Evolutionary conservation across 2,888 invertebrate species (phyloP).

Genomic region (Idaea straminata): DNA sequence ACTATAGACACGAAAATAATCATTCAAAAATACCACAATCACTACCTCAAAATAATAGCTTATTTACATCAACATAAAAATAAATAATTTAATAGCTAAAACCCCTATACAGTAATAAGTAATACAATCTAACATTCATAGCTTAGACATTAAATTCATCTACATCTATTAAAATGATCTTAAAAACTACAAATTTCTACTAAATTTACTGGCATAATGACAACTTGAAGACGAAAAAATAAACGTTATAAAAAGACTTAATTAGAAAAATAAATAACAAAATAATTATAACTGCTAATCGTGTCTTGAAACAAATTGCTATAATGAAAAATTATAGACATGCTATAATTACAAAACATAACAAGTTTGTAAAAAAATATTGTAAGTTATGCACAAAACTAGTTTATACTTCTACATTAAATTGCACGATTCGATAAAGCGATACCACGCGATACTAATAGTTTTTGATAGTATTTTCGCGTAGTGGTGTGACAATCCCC

Average conservation of each 20-base stretch:
- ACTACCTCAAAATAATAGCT: constrained; percentile 68
- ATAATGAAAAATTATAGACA: constrained; percentile 1
- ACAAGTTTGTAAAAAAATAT: constrained; percentile 4
- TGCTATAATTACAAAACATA: constrained; percentile 7
- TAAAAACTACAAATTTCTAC: constrained; percentile 50
- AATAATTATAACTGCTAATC: constrained; percentile 46
- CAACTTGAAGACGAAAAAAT: constrained; percentile 41
- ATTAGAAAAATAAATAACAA: constrained; percentile 78
- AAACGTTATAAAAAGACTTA: constrained; percentile 45
- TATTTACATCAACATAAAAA: constrained; percentile 80
- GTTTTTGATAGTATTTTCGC: constrained; percentile 19
- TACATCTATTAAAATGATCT: constrained; percentile 19
- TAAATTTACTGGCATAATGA: constrained; percentile 74
- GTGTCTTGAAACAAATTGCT: constrained; percentile 33
- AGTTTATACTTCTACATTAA: constrained; percentile 67
- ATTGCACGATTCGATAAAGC: constrained; percentile 79
- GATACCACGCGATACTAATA: constrained; percentile 60
- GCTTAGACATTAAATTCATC: constrained; percentile 19
- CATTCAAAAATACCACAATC: constrained; percentile 69
- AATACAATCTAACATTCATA: constrained; percentile 57
- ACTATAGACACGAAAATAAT: constrained; percentile 52
- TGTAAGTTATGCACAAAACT: constrained; percentile 53
- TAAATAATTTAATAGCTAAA: constrained; percentile 77
- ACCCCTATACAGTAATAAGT: constrained; percentile 71
- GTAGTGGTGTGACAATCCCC: too few species aligned